A percentile compares a stretch with the other conserved stretches of the same genome.
phyloP scores from a whole-genome alignment of 1,140 invertebrate species.

The Phymastichus coffea region DNA sequence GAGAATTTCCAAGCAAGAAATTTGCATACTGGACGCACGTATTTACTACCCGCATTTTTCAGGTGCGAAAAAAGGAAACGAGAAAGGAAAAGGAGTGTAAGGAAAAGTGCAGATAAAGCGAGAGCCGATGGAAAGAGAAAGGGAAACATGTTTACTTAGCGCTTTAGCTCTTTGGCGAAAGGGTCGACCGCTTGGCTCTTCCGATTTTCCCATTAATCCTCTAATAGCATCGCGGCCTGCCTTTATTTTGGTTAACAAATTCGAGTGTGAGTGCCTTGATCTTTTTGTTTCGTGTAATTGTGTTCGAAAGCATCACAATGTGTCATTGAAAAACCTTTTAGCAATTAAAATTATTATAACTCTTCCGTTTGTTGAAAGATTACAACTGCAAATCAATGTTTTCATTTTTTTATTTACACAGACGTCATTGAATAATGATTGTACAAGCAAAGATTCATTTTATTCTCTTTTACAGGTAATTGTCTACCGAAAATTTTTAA shows the following conservation, averaged over 20 bases:
- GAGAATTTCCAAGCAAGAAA: neutral
- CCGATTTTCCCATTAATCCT: slow-evolving; percentile 42
- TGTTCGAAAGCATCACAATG: too few species aligned
- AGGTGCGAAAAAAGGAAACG: neutral
- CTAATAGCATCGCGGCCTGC: slow-evolving; percentile 42
- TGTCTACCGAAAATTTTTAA: too few species aligned
- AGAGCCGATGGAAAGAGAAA: slow-evolving; percentile 14
- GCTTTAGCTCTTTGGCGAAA: slow-evolving; percentile 40
- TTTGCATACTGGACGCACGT: neutral
- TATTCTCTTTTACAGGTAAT: too few species aligned
- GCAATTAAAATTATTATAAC: too few species aligned
- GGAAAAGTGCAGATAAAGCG: slow-evolving; percentile 6
- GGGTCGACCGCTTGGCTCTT: too few species aligned
- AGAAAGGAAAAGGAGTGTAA: slow-evolving; percentile 5
- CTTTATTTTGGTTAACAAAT: slow-evolving; percentile 46
- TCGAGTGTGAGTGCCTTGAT: slow-evolving; percentile 21
- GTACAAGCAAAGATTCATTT: too few species aligned
- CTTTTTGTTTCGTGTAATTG: neutral
- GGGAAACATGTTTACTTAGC: slow-evolving; percentile 40
- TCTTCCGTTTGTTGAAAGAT: too few species aligned
- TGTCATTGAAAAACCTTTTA: too few species aligned
- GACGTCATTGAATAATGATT: too few species aligned
- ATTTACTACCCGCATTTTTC: slow-evolving; percentile 17
- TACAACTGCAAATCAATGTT: too few species aligned
- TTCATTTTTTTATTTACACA: too few species aligned